Evolutionary conservation across 2,113 vertebrate species (phyloP).

Genomic region (Cnemophilus loriae): DNA sequence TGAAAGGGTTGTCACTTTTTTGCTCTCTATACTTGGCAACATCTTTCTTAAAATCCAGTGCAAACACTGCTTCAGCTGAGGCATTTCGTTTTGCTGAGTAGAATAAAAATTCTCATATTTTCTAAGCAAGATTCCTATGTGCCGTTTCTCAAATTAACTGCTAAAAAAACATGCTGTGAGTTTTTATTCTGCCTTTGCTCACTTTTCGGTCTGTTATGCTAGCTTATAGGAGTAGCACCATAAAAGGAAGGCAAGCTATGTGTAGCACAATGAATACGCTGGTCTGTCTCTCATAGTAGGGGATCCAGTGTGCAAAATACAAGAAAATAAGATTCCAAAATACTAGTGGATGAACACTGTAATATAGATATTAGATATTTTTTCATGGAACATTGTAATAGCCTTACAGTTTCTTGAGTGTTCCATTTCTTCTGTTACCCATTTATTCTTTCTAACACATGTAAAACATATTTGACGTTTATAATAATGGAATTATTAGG

Average conservation of each 20-base stretch:
- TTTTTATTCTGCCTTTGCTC: not conserved
- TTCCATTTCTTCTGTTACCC: conserved; percentile 29
- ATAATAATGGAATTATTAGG: conserved; percentile 68
- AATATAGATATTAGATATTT: not conserved
- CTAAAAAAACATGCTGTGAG: not conserved
- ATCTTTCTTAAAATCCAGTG: not conserved
- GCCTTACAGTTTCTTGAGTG: conserved; percentile 10
- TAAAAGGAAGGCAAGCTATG: not conserved
- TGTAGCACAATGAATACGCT: not conserved
- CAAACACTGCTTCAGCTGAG: not conserved
- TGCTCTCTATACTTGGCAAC: not conserved
- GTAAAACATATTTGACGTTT: conserved; percentile 64
- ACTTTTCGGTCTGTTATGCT: not conserved
- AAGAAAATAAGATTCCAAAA: not conserved
- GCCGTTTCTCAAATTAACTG: not conserved
- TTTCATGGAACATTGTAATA: not conserved
- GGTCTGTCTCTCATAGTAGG: not conserved
- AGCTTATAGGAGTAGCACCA: not conserved
- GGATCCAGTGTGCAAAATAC: not conserved
- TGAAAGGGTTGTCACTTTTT: not conserved
- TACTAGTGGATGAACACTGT: not conserved
- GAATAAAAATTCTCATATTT: not conserved
- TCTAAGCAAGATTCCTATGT: not conserved
- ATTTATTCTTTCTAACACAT: conserved; percentile 43
- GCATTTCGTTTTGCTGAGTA: not conserved